Conservation (phyloP, 2,888 invertebrate genomes). For the Polietes domitor region DNA sequence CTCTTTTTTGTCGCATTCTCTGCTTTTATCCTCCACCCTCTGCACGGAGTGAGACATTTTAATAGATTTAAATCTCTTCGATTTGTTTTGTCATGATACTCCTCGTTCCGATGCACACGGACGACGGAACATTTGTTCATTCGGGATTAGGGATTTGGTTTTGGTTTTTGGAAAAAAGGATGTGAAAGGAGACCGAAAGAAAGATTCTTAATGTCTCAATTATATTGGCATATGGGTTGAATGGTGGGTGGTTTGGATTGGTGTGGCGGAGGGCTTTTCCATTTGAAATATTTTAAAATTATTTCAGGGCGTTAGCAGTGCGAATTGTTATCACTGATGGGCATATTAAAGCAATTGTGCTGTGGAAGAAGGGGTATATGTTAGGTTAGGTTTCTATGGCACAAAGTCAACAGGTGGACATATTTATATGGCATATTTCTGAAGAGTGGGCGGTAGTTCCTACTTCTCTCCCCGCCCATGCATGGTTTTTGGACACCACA, state of each 20-base stretch:
- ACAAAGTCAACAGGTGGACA: too few species aligned
- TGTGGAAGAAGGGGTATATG: too few species aligned
- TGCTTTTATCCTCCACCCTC: background rate
- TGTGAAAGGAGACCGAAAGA: background rate
- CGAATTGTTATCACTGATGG: background rate
- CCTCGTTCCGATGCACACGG: background rate
- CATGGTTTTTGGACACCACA: too few species aligned
- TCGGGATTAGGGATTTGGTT: constrained; percentile 23
- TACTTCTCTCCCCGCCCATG: too few species aligned
- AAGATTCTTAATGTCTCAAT: constrained; percentile 51
- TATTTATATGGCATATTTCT: too few species aligned
- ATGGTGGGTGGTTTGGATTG: background rate
- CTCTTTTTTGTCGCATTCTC: background rate
- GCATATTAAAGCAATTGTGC: background rate
- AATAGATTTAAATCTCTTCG: constrained; percentile 44
- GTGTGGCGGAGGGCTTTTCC: background rate
- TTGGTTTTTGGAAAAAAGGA: too few species aligned
- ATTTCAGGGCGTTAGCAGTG: constrained; percentile 27
- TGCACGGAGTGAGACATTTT: constrained; percentile 16
- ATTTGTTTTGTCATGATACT: constrained; percentile 47
- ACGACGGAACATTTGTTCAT: constrained; percentile 25
- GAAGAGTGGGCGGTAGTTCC: too few species aligned
- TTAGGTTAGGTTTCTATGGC: too few species aligned
- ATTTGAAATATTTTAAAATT: background rate
- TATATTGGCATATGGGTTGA: constrained; percentile 39